Base-by-base conservation (phyloP, 2,797 vertebrate genomes). In the Mionectes olivaceus region DNA sequence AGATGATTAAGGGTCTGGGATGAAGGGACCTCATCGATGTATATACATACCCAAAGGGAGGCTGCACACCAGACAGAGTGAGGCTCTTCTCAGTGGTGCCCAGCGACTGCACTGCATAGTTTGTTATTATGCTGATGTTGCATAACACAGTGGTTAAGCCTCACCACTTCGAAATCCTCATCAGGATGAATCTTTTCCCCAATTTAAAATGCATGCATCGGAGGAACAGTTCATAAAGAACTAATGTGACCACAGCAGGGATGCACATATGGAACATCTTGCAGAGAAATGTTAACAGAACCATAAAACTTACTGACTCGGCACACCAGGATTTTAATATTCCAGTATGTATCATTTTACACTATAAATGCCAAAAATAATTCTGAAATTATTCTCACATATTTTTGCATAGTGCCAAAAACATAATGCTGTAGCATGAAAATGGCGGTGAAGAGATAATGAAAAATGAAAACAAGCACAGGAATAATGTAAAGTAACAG, bases 291-390 rank as follows among this genome's bases (percentile, higher is more conserved):
- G 77, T 90, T 96, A 89, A 84, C 2, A 3, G 33, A 76, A 89
- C 41, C 61, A 81, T 89, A 82, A 79, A 89, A 76, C 41, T 49
- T 60, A 92, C 17, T 93, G 85, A 90, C 68, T 69, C 23, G 0
- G 74, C 64, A 83, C n/a, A 83, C 22, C 33, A 82, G 52, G 71
- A 80, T 87, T 88, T 93, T 73, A 93, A 52, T 84, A 94, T 61
- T 86, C 53, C 25, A 64, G 14, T 59, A 90, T 33, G 5, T 76
- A 96, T 97, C 84, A 76, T 70, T 88, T 97, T 97, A 95, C 92
- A 46, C 10, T 32, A 18, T 19, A 77, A 92, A 84, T 24, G 74
- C 92, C 86, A 97, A 94, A 94, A 89, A 75, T 49, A 94, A 93
- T 88, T 94, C 79, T 87, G 39, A 89, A 92, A 86, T 96, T 56